Evolutionary conservation across 2,888 invertebrate genomes (phyloP), one percentile per base, ranked within the genome.

Genomic region (Athrips mouffetella): DNA sequence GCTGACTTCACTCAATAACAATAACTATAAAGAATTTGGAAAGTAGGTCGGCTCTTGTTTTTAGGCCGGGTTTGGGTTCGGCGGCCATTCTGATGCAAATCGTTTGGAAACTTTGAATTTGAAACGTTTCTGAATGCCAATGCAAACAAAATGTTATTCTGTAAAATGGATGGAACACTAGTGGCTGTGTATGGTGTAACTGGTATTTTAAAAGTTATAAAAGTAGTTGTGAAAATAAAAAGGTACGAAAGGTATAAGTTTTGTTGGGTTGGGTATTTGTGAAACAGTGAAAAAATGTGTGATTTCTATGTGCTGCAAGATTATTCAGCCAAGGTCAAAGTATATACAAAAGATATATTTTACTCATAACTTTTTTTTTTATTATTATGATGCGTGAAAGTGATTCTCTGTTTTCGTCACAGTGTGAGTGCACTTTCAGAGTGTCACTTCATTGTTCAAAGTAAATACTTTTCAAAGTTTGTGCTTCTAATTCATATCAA

Each of bases 41-140:
- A 86, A 84, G 82, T 81, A 70, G 74, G 76, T 65, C 73, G 71
- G 59, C 51, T 51, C 62, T 60, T 59, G 60, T 67, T 60, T 67
- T 71, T 67, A 64, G 67, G 60, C 52, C n/a, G n/a, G 50, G 51
- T 45, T 51, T 55, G 59, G 62, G 66, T 21, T 5, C 21, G 37
- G 59, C 51, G 56, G 60, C 66, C 70, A 81, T 86, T 84, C 73
- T 78, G 57, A 87, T 87, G 86, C 73, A 82, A 86, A 86, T 86
- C 46, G 54, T 58, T 55, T 53, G 62, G 62, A 67, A 65, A 71
- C 58, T 70, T 64, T 53, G 59, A 51, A 37, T 37, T 37, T 37
- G 6, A 21, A 37, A 37, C 37, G n/a, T 5, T 18, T 35, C 35
- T 35, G 10, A 55, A 54, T 48, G 58, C 55, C 54, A 50, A 56